Evolutionary conservation across 64 coral and sea anemone species (phyloP), one percentile per base, ranked within the genome.

Genomic region (Actinia tenebrosa): DNA sequence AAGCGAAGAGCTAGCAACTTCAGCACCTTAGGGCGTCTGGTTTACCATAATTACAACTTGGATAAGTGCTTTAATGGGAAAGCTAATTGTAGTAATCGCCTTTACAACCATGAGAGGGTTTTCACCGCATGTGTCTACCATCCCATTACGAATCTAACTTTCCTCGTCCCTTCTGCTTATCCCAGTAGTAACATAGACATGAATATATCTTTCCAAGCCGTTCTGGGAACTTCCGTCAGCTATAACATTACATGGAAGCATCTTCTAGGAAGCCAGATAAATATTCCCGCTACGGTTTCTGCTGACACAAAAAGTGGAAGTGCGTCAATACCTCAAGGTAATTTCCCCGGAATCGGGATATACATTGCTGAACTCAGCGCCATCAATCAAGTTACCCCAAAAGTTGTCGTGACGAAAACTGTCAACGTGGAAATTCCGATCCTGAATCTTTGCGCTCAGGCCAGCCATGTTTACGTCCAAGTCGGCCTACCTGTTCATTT

Each of bases 11-110:
- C 18, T 25, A 86, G 83, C 30, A 84, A 80, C 60, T 97, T 84
- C 75, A 93, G 84, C 44, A 90, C 88, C 45, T 60, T 87, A 43
- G 89, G 88, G 10, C 52, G 55, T 15, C 53, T 43, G 17, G 79
- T 90, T 16, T 54, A 56, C 17, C 60, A 97, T 25, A 66, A 5
- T 6, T 97, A 90, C 44, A 20, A 55, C 16, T 20, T 47, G 17
- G 43, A 84, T 7, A 88, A 71, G 3, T 71, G 26, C 66, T 97
- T 77, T 80, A 80, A 27, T 4, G 84, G 93, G 3, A 79, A 46
- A 20, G 37, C 85, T 25, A 86, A 93, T 20, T 97, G 94, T 55
- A 86, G 56, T 62, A 97, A 92, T 79, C 84, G 88, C 18, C 71
- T 89, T 25, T 92, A 90, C 60, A 91, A 85, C 44, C 69, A 75